phyloP scores from a whole-genome alignment of 2,113 vertebrate species.

The Hypomesus transpacificus region DNA sequence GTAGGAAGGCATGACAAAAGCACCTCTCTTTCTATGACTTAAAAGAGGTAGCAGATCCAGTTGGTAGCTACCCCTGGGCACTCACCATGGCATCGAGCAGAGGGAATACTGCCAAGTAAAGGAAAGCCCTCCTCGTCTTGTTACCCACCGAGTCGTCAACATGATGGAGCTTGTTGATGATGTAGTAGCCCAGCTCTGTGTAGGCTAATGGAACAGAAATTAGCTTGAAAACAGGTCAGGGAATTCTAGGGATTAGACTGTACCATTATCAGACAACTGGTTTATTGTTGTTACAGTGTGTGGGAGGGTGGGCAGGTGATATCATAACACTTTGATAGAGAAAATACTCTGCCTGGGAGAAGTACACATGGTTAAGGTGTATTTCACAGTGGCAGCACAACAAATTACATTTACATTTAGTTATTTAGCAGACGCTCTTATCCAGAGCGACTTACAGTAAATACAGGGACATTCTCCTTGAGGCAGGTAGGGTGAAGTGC shows the following conservation, averaged over 20 bases:
- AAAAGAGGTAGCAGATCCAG: neutral
- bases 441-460: too few relatives aligned
- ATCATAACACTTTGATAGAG: too few relatives aligned
- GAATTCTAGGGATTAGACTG: neutral
- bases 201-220: constrained; percentile 70
- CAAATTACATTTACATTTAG: too few relatives aligned
- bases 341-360: too few relatives aligned
- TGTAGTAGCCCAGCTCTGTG: constrained; percentile 86
- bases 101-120: constrained; percentile 87
- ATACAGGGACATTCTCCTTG: too few relatives aligned
- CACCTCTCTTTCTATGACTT: neutral
- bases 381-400: too few relatives aligned
- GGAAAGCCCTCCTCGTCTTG: constrained; percentile 85
- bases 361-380: too few relatives aligned
- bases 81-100: constrained; percentile 90
- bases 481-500: too few relatives aligned
- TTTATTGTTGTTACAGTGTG: neutral
- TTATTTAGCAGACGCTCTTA: too few relatives aligned
- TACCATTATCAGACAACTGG: neutral
- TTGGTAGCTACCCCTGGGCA: constrained; percentile 3
- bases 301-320: neutral
- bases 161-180: constrained; percentile 89
- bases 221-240: constrained; percentile 3
- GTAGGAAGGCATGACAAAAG: neutral
- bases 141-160: constrained; percentile 88